Evolutionary conservation across 2,797 vertebrate genomes (phyloP).

Genomic region (Ataeniobius toweri): DNA sequence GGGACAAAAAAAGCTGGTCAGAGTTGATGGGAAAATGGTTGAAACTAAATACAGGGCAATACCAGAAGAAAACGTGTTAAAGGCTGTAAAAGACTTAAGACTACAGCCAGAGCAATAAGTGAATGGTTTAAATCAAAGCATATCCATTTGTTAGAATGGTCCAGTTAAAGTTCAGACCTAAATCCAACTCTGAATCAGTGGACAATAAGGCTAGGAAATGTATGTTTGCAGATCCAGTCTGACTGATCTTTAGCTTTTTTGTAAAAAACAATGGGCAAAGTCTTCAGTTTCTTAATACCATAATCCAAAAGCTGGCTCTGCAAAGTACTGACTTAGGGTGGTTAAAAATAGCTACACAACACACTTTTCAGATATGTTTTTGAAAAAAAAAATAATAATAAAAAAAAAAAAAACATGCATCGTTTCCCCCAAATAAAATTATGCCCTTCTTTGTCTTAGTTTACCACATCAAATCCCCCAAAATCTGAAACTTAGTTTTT

Average conservation of each 20-base stretch:
- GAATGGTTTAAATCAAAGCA: neutral
- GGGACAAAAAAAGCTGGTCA: too few species aligned
- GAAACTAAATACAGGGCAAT: too few species aligned
- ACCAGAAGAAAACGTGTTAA: too few species aligned
- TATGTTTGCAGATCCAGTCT: neutral
- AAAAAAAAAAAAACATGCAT: neutral
- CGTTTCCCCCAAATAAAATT: neutral
- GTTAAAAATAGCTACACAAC: neutral
- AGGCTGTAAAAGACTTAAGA: too few species aligned
- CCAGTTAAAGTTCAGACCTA: neutral
- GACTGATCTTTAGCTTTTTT: neutral
- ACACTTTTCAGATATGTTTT: neutral
- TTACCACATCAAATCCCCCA: neutral
- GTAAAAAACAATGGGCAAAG: neutral
- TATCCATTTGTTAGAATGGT: neutral
- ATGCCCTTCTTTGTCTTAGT: neutral
- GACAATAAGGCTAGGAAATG: neutral
- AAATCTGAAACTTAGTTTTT: neutral
- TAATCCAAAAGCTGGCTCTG: neutral
- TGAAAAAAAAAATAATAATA: neutral
- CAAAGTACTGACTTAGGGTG: neutral
- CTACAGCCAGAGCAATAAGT: too few species aligned
- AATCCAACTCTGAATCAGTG: neutral
- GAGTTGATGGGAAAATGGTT: too few species aligned
- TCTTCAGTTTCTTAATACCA: neutral